Base-by-base conservation (phyloP, 2,888 invertebrate species). In the Xestia rhomboidea region DNA sequence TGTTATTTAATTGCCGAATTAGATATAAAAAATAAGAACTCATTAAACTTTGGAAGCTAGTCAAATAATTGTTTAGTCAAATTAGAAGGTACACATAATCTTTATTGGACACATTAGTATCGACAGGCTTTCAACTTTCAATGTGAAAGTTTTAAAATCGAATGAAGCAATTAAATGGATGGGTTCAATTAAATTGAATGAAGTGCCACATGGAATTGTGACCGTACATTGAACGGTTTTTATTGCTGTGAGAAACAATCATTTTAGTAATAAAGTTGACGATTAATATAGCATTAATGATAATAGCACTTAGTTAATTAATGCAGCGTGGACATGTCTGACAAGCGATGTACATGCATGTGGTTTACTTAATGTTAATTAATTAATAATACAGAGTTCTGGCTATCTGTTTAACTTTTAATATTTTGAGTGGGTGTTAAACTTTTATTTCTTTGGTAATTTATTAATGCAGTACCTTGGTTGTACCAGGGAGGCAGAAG, bases 181-280 rank as follows among this genome's bases (percentile, higher is more conserved):
- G 92, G 92, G 91, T 88, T 93, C 93, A 95, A 96, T 96, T 95
- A 96, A 95, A 96, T 92, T 91, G 92, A 94, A 95, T 94, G 91
- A 92, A 94, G 93, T 93, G 93, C 93, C 93, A 93, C 93, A 93
- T 92, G 92, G 92, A 93, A 93, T 83, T 94, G 93, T 93, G 93
- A 92, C 91, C 90, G 92, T 91, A 91, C 92, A 92, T 89, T 85
- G 83, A 91, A 91, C 90, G 87, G 86, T 87, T 92, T 95, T 94
- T 95, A 96, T 96, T 93, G 92, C 94, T 95, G 95, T 96, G 96
- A 94, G 96, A 96, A 95, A 95, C 93, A 94, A 95, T 95, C 92
- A 95, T 93, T 91, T 91, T 93, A 92, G 95, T 95, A 93, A 94
- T 94, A 92, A 94, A 92, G 91, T 91, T 90, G 91, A 89, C 93